Evolutionary conservation across 2,113 vertebrate genomes (phyloP).

Genomic region (Silurus meridionalis): DNA sequence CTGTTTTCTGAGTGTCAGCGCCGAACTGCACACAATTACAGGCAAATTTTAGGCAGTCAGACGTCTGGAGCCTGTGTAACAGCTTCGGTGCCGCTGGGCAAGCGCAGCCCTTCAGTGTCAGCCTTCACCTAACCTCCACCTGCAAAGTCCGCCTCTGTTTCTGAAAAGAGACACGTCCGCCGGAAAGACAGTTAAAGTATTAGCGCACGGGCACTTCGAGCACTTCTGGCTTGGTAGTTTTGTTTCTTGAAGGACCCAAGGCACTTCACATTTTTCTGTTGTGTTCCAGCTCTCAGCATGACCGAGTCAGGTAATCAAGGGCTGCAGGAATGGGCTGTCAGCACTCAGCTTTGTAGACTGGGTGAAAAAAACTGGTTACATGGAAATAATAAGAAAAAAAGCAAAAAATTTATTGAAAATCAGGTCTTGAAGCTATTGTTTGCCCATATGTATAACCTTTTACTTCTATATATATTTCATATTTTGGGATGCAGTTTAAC

Average conservation of each 20-base stretch:
- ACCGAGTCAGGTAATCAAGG: not conserved
- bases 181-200: conserved; percentile 6
- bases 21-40: conserved; percentile 39
- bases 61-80: not conserved
- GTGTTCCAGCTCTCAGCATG: not conserved
- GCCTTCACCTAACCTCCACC: conserved; percentile 29
- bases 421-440: not conserved
- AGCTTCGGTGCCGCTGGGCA: not conserved
- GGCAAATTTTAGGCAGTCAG: conserved; percentile 13
- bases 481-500: not conserved
- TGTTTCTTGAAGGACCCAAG: not conserved
- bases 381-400: too few relatives aligned
- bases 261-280: not conserved
- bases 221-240: not conserved
- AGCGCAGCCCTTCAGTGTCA: conserved; percentile 29
- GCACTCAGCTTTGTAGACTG: not conserved
- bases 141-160: not conserved
- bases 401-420: not conserved
- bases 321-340: not conserved
- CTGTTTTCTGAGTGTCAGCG: conserved; percentile 27
- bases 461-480: too few relatives aligned
- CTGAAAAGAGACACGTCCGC: conserved; percentile 16
- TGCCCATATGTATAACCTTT: not conserved
- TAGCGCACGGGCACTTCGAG: not conserved
- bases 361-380: not conserved